Base-by-base conservation (phyloP, 2,888 invertebrate species). In the Chymomyza amoena region DNA sequence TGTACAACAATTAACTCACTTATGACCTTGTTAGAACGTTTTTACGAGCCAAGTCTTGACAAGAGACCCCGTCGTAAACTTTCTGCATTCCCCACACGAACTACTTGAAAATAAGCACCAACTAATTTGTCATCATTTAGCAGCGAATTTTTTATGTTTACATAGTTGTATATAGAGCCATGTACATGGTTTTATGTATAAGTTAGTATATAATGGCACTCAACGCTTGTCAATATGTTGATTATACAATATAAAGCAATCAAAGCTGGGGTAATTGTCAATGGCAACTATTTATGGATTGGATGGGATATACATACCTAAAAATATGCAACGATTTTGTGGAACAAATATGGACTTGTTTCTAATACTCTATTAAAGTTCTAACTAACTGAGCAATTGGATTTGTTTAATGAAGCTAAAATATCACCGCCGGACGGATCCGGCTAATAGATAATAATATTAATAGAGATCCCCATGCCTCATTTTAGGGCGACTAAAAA, bases 191-290 rank as follows among this genome's bases (percentile, higher is more conserved):
- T 51, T 15, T 16, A 51, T 51, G 32, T 32, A 51, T 7, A 0
- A 51, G n/a, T n/a, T n/a, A n/a, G 20, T 16, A 52, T 13, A 52
- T 52, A 36, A 9, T 9, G 36, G 9, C 9, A 36, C 5, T 61
- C 52, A 61, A 56, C 25, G 39, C 28, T 59, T 73, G 75, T 77
- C 62, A 65, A 72, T 71, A 66, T 59, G 65, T 74, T 80, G 70
- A 76, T 74, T 74, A 72, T 72, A 69, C 80, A 79, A 73, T 63
- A 70, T 72, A 71, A 76, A 79, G n/a, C 67, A 78, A 64, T 66
- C 75, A 63, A 57, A 4, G 15, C 45, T 59, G n/a, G 54, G 25
- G 25, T 25, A n/a, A 76, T 72, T 74, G 78, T 73, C 76, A 80
- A 78, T 78, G 70, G 81, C 73, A 83, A 76, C 79, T 70, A 16